Conservation (phyloP, 2,888 invertebrate species). For the Tetheella fluctuosa region DNA sequence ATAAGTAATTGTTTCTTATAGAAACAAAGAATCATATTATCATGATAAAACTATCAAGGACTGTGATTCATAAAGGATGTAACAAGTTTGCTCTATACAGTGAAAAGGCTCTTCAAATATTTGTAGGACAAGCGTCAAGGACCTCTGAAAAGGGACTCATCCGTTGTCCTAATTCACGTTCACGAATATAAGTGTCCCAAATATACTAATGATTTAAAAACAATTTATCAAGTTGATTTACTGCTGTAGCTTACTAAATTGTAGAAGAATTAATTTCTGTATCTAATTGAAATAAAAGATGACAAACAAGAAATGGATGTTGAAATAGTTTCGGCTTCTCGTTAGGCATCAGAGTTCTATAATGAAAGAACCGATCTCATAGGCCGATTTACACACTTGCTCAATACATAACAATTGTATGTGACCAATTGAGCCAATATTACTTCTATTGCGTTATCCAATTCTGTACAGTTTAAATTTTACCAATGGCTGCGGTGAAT, state of each 20-base stretch:
- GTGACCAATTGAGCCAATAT: constrained; percentile 59
- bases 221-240: not conserved
- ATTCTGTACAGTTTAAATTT: constrained; percentile 36
- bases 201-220: not conserved
- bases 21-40: no score
- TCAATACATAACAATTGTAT: constrained; percentile 40
- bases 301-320: not conserved
- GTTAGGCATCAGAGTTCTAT: not conserved
- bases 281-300: not conserved
- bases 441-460: constrained; percentile 45
- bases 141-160: constrained; percentile 41
- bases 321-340: not conserved
- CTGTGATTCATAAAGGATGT: not conserved
- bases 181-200: constrained; percentile 20
- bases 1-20: not conserved
- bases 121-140: constrained; percentile 54
- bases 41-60: no score
- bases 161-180: constrained; percentile 40
- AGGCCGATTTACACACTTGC: constrained; percentile 28
- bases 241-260: not conserved
- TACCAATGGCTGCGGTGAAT: not conserved
- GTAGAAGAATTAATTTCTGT: not conserved
- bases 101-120: constrained; percentile 49
- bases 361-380: not conserved
- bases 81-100: constrained; percentile 21